phyloP scores from a whole-genome alignment of 2,113 vertebrate species.

The Mobula birostris region DNA sequence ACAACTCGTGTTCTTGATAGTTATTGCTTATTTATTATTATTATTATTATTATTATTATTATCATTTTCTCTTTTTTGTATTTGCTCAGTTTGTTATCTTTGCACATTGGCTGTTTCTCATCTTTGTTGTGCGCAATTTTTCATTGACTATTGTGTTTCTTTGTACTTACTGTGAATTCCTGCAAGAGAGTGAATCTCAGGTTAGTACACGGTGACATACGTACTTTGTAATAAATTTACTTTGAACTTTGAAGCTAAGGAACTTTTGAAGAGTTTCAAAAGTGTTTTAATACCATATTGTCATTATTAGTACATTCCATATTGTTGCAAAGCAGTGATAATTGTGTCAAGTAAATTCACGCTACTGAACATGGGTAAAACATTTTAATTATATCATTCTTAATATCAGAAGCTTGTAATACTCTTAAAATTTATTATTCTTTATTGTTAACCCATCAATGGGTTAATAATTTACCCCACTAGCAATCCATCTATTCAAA shows the following conservation, averaged over 20 bases:
- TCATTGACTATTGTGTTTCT: no score
- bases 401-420: not conserved
- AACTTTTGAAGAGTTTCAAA: not conserved
- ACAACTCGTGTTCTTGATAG: no score
- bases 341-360: not conserved
- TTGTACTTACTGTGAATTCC: no score
- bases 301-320: not conserved
- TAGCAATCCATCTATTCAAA: not conserved
- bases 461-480: not conserved
- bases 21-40: no score
- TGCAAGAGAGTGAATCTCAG: no score
- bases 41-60: no score
- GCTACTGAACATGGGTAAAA: not conserved
- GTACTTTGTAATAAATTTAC: no score
- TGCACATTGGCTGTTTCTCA: no score
- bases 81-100: no score
- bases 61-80: no score
- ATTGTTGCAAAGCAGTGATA: not conserved
- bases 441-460: not conserved
- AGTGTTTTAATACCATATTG: not conserved
- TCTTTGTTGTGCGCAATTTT: no score
- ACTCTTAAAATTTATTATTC: not conserved
- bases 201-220: no score
- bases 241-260: not conserved
- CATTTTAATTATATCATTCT: constrained; percentile 3